phyloP scores from a whole-genome alignment of 2,797 vertebrate genomes.

The Siniperca obscura region DNA sequence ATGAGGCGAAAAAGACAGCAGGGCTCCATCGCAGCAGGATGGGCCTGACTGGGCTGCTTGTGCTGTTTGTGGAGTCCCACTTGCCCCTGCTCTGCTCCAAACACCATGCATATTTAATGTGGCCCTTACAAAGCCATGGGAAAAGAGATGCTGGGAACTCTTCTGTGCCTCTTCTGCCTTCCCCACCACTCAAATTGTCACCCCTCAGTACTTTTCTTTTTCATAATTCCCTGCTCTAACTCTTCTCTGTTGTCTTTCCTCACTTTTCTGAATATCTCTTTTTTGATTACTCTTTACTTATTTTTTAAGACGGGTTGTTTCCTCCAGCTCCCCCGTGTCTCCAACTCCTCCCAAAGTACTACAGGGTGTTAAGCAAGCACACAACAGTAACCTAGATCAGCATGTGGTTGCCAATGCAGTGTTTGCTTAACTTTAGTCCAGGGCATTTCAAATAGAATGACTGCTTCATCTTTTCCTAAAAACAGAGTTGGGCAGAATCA shows the following conservation, averaged over 20 bases:
- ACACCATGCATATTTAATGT: slow-evolving; percentile 84
- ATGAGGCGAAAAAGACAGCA: slow-evolving; percentile 33
- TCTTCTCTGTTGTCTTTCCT: slow-evolving; percentile 1
- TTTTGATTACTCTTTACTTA: slow-evolving; percentile 12
- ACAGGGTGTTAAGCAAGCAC: slow-evolving; percentile 13
- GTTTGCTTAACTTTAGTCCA: slow-evolving; percentile 26
- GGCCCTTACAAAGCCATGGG: slow-evolving; percentile 77
- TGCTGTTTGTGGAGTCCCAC: slow-evolving; percentile 79
- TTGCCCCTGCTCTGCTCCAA: slow-evolving; percentile 78
- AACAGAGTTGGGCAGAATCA: slow-evolving; percentile 3
- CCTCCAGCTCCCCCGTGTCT: background rate
- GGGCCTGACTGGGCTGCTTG: slow-evolving; percentile 50
- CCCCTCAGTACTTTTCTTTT: slow-evolving; percentile 37
- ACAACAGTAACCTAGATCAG: slow-evolving; percentile 14
- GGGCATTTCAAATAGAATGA: slow-evolving; percentile 19
- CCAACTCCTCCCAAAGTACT: slow-evolving; percentile 1
- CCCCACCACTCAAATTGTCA: slow-evolving; percentile 39
- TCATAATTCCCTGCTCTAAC: slow-evolving; percentile 31
- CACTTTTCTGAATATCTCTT: background rate
- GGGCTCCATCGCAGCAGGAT: slow-evolving; percentile 41
- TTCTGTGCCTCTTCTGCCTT: slow-evolving; percentile 13
- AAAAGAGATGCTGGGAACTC: slow-evolving; percentile 75
- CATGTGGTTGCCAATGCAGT: background rate
- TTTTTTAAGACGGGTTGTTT: slow-evolving; percentile 34
- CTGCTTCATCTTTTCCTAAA: slow-evolving; percentile 3